A percentile compares a stretch with the other conserved stretches of the same genome.
These are phyloP conservation scores for Barbus barbus DNA, from an alignment of 2,113 vertebrate species.

Conservation along the genomic window DNA sequence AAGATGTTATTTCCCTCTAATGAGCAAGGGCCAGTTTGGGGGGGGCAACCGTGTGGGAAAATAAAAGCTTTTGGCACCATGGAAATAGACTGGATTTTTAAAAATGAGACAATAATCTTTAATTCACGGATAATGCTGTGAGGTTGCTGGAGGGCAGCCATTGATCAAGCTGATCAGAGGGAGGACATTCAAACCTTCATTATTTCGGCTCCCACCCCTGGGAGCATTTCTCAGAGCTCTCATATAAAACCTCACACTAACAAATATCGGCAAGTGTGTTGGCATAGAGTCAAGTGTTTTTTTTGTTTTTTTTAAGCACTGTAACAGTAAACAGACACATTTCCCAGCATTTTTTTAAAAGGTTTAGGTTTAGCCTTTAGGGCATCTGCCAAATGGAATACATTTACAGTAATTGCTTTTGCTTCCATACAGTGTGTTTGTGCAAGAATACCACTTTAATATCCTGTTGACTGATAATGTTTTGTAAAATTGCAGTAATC, in stretches of 20 bases:
- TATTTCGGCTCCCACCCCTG: slow-evolving; percentile 23
- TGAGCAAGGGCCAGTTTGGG: not conserved
- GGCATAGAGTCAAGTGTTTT: slow-evolving; percentile 5
- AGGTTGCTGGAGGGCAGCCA: slow-evolving; percentile 49
- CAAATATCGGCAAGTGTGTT: slow-evolving; percentile 27
- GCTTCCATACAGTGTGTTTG: slow-evolving; percentile 7
- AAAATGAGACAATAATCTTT: slow-evolving; percentile 46
- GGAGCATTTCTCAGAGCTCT: slow-evolving; percentile 22
- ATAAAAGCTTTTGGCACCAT: slow-evolving; percentile 17
- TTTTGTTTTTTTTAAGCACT: not conserved
- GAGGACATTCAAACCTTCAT: slow-evolving; percentile 50
- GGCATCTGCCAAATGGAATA: slow-evolving; percentile 3
- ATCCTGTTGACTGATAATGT: slow-evolving; percentile 11
- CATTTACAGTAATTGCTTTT: slow-evolving; percentile 1
- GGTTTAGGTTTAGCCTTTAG: slow-evolving; percentile 23
- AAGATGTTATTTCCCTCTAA: slow-evolving; percentile 9
- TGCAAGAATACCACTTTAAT: slow-evolving; percentile 8
- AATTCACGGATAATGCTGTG: slow-evolving; percentile 48
- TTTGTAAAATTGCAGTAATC: not conserved
- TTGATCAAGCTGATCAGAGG: slow-evolving; percentile 51
- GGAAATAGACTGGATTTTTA: slow-evolving; percentile 38
- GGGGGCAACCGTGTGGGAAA: slow-evolving; percentile 6
- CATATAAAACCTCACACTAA: slow-evolving; percentile 24
- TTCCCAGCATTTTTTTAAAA: slow-evolving; percentile 8
- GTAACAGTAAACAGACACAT: slow-evolving; percentile 15